Evolutionary conservation across 2,888 invertebrate genomes (phyloP).

Genomic region (Ethmia dodecea): DNA sequence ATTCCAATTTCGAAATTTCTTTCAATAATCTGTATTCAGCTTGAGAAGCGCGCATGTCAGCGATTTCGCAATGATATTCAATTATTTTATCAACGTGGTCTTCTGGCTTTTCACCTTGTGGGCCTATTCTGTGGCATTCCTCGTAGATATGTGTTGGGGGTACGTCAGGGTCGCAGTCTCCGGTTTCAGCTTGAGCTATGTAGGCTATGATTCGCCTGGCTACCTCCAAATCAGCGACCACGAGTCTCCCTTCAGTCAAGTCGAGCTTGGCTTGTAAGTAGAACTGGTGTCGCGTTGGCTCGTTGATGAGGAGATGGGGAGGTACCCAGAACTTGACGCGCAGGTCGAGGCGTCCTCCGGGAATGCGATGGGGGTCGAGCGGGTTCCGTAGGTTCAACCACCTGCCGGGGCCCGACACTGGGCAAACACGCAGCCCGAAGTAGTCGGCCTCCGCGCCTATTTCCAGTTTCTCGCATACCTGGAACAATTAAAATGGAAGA

Average conservation of each 20-base stretch:
- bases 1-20: conserved; percentile 86
- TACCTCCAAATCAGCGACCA: conserved; percentile 82
- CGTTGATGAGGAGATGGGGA: conserved; percentile 90
- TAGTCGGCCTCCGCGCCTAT: conserved; percentile 92
- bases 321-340: conserved; percentile 95
- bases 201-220: conserved; percentile 85
- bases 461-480: conserved; percentile 91
- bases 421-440: conserved; percentile 86
- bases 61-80: conserved; percentile 79
- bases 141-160: conserved; percentile 80
- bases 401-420: conserved; percentile 82
- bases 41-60: conserved; percentile 83
- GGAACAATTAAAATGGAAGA: no score
- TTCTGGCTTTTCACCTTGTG: conserved; percentile 78
- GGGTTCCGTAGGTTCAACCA: conserved; percentile 94
- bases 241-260: conserved; percentile 84
- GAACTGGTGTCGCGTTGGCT: conserved; percentile 91
- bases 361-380: conserved; percentile 84
- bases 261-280: conserved; percentile 90
- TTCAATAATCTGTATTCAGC: conserved; percentile 91
- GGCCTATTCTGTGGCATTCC: conserved; percentile 80
- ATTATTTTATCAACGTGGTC: conserved; percentile 81
- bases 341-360: conserved; percentile 81
- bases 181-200: conserved; percentile 85
- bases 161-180: conserved; percentile 81